Base-by-base conservation (phyloP, 1,140 invertebrate species). In the Magallana angulata region DNA sequence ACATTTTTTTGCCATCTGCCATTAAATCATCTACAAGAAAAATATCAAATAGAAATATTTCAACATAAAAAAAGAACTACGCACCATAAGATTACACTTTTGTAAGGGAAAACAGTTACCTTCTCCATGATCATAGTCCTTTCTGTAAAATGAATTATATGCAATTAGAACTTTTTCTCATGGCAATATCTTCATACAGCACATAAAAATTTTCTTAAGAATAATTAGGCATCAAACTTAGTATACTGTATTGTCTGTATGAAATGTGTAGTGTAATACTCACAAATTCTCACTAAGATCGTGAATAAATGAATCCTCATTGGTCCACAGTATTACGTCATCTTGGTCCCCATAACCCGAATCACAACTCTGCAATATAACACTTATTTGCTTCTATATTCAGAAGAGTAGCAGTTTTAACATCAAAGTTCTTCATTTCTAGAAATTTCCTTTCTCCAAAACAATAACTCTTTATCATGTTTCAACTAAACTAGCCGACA, bases 281-380 rank as follows among this genome's bases (percentile, higher is more conserved):
- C 24, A 76, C 68, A 76, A 24, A 76, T 76, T 76, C 8, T 76
- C 68, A 76, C 24, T 30, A 3, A 24, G 18, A 30, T 76, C 68
- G 24, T 76, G 18, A 76, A 76, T 76, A 76, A 76, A 76, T 30
- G 68, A 76, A 76, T 76, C 68, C 68, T 76, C 68, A 9, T 11
- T 12, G 24, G 9, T 76, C 68, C 68, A 76, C 8, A 76, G 24
- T 1, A 76, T 30, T 5, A 30, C 36, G 48, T 76, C 68, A 76
- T 76, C 68, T 30, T 12, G 68, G 68, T 76, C 68, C 9, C 68
- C 68, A 76, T 76, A 76, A 3, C 68, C 68, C 9, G 68, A 76
- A 36, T 76, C 68, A 9, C 12, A 11, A 76, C 68, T 76, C 68
- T 76, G 24, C 12, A 76, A 76, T 12, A 76, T 76, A 76, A 30